Conservation (phyloP, 2,888 invertebrate species). For the Cryptocephalus primarius region DNA sequence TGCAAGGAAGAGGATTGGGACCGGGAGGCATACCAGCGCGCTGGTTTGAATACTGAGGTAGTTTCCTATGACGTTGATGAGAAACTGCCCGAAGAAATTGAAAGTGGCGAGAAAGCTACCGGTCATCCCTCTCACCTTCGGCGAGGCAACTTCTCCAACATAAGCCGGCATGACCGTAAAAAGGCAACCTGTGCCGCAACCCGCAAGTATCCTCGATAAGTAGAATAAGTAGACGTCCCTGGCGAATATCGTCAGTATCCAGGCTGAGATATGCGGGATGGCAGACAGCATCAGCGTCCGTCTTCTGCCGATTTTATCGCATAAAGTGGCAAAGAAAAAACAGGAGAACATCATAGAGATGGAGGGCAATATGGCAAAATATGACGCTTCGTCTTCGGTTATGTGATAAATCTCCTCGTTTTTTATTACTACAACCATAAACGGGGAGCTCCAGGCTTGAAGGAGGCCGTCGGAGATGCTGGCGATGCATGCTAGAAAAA, state of each 20-base stretch:
- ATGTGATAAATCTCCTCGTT: slow-evolving; percentile 20
- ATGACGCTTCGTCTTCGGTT: slow-evolving; percentile 26
- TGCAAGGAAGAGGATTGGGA: slow-evolving; percentile 46
- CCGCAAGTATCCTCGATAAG: slow-evolving; percentile 18
- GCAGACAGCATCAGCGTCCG: slow-evolving; percentile 20
- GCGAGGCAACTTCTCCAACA: slow-evolving; percentile 7
- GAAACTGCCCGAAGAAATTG: slow-evolving; percentile 22
- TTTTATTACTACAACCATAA: slow-evolving; percentile 23
- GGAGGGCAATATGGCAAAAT: slow-evolving; percentile 21
- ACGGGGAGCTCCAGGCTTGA: slow-evolving; percentile 26
- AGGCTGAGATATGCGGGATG: slow-evolving; percentile 21
- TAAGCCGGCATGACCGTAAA: slow-evolving; percentile 9
- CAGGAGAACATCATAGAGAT: slow-evolving; percentile 15
- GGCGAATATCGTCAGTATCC: slow-evolving; percentile 17
- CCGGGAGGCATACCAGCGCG: slow-evolving; percentile 44
- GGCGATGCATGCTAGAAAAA: slow-evolving; percentile 6
- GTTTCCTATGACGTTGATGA: slow-evolving; percentile 39
- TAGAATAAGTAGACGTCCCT: slow-evolving; percentile 21
- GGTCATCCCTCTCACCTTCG: slow-evolving; percentile 4
- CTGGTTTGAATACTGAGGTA: slow-evolving; percentile 42
- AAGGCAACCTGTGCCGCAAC: slow-evolving; percentile 19
- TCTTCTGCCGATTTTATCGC: slow-evolving; percentile 27
- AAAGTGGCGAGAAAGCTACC: slow-evolving; percentile 17
- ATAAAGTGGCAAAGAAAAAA: slow-evolving; percentile 18
- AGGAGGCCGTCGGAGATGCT: slow-evolving; percentile 3